Evolutionary conservation across 2,888 invertebrate species (phyloP), one percentile per base, ranked within the genome.

Genomic region (Drosophila mercatorum): DNA sequence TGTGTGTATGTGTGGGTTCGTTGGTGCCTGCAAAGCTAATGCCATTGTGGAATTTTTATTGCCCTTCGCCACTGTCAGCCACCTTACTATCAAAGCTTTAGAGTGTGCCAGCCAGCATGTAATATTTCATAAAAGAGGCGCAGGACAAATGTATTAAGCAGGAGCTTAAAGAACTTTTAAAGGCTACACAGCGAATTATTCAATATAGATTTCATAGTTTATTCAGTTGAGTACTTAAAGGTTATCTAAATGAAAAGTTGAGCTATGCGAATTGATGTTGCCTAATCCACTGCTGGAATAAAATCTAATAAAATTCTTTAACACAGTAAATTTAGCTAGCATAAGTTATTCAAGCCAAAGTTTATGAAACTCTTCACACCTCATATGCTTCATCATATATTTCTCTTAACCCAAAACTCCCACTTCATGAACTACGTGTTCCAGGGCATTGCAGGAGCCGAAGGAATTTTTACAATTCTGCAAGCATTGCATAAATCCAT

Each of bases 41-140:
- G 86, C 84, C 84, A 81, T 67, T 83, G 86, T 73, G 86, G 84
- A 88, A 85, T 85, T 85, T 85, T 85, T 85, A 85, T 85, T 88
- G 83, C 83, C 83, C 88, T 73, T 65, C 55, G 74, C 67, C 78
- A 68, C 72, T 80, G 85, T 75, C 83, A 79, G 72, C 68, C 65
- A 83, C 76, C 66, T 74, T 71, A 55, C 58, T 52, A 43, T 59
- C 66, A 77, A 71, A 70, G 88, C 81, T 81, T 84, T 81, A 75
- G 81, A 77, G 83, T 68, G 81, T 71, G 77, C 83, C 80, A 79
- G 71, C 72, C 80, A 77, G 71, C 72, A 74, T 81, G 83, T 83
- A 85, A 88, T 88, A 84, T 88, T 85, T 88, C 88, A 88, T 77
- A 71, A 81, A 74, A 72, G 61, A 63, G 53, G 68, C 56, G 61